These are phyloP conservation scores for Meta bourneti DNA, from an alignment of 2,888 invertebrate genomes.

Conservation along the genomic window DNA sequence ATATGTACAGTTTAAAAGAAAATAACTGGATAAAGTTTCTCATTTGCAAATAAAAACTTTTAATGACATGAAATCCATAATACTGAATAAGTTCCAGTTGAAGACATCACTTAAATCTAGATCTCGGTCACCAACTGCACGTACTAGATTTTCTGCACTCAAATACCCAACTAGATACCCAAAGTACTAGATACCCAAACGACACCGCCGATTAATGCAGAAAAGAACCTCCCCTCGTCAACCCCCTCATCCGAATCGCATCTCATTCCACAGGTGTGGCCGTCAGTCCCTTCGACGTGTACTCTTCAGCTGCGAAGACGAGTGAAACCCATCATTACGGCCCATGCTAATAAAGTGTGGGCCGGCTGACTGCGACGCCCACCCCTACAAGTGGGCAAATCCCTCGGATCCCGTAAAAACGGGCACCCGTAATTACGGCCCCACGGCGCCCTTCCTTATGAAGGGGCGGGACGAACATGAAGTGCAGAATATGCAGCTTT, in stretches of 20 bases:
- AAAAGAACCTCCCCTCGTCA: conserved; percentile 12
- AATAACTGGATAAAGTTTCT: too few relatives aligned
- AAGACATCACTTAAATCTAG: neutral
- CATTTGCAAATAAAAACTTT: too few relatives aligned
- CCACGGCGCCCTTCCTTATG: conserved; percentile 3
- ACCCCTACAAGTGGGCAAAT: conserved; percentile 25
- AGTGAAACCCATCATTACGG: conserved; percentile 64
- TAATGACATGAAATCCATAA: too few relatives aligned
- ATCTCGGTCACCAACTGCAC: neutral
- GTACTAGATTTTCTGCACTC: neutral
- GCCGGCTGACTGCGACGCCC: conserved; percentile 48
- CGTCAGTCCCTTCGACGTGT: conserved; percentile 41
- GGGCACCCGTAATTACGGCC: conserved; percentile 59
- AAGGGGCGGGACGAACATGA: conserved; percentile 35
- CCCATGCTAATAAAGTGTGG: conserved; percentile 69
- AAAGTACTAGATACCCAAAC: conserved; percentile 7
- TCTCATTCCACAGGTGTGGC: conserved; percentile 50
- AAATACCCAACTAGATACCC: neutral
- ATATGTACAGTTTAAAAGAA: too few relatives aligned
- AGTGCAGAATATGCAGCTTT: neutral
- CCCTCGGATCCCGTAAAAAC: conserved; percentile 25
- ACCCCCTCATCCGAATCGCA: neutral
- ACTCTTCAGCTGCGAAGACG: neutral
- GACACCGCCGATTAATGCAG: conserved; percentile 5
- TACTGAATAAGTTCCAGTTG: too few relatives aligned